Evolutionary conservation across 2,888 invertebrate species (phyloP).

Genomic region (Thymelicus sylvestris): DNA sequence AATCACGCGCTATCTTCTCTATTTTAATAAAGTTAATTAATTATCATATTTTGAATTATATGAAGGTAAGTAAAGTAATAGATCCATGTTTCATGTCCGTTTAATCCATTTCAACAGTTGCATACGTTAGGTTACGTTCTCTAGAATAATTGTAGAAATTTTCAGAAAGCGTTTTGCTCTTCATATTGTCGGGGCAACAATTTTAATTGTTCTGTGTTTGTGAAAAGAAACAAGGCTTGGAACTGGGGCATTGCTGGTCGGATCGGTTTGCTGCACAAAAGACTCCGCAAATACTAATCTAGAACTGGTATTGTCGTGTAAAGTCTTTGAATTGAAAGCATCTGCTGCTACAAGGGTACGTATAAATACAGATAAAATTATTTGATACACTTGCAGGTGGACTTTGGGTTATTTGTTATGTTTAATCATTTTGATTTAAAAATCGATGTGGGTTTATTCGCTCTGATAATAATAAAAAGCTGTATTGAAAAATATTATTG

Average conservation of each 20-base stretch:
- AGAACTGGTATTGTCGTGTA: slow-evolving; percentile 25
- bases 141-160: slow-evolving; percentile 21
- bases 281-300: slow-evolving; percentile 26
- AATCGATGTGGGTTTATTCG: too few species aligned
- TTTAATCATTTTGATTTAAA: not conserved
- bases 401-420: not conserved
- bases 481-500: too few species aligned
- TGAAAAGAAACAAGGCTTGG: slow-evolving; percentile 26
- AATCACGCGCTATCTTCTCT: too few species aligned
- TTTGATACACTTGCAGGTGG: not conserved
- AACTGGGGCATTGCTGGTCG: slow-evolving; percentile 20
- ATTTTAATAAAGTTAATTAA: too few species aligned
- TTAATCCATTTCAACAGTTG: slow-evolving; percentile 16
- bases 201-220: slow-evolving; percentile 32
- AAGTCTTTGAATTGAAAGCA: slow-evolving; percentile 22
- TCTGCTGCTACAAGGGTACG: slow-evolving; percentile 2
- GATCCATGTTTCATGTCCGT: not conserved
- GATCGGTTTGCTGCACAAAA: slow-evolving; percentile 19
- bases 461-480: too few species aligned
- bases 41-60: too few species aligned
- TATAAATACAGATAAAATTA: slow-evolving; percentile 5
- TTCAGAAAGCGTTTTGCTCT: slow-evolving; percentile 17
- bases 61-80: too few species aligned
- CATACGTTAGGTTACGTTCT: not conserved
- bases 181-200: slow-evolving; percentile 25